phyloP scores from a whole-genome alignment of 2,888 invertebrate genomes.

The Copidosoma aretas region DNA sequence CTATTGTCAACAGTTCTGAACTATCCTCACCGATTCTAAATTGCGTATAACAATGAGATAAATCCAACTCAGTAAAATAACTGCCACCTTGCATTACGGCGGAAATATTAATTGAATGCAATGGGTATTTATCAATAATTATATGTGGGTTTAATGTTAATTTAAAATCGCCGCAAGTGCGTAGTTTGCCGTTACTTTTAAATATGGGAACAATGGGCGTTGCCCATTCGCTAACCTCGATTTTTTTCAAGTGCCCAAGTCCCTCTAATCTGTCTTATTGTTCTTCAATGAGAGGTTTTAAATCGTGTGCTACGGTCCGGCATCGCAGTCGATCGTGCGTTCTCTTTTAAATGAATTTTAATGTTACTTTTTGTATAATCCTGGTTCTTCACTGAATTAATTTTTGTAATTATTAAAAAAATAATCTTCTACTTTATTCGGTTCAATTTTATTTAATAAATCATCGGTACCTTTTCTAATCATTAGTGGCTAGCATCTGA shows the following conservation, averaged over 20 bases:
- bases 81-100: too few relatives aligned
- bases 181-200: constrained; percentile 16
- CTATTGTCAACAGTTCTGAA: too few relatives aligned
- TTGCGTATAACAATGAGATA: too few relatives aligned
- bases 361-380: background rate
- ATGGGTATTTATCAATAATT: too few relatives aligned
- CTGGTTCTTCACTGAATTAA: background rate
- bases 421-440: background rate
- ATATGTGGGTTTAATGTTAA: too few relatives aligned
- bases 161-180: too few relatives aligned
- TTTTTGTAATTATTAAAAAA: background rate
- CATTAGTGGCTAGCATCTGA: too few relatives aligned
- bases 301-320: background rate
- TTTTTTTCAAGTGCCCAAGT: constrained; percentile 7
- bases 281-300: constrained; percentile 11
- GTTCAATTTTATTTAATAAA: background rate
- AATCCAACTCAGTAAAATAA: too few relatives aligned
- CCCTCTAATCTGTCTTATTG: constrained; percentile 20
- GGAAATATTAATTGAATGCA: too few relatives aligned
- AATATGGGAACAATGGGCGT: constrained; percentile 22
- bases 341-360: background rate
- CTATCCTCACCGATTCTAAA: too few relatives aligned
- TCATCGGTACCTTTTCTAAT: too few relatives aligned
- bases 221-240: constrained; percentile 23
- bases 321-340: background rate